Evolutionary conservation across 2,797 vertebrate species (phyloP), one percentile per base, ranked within the genome.

Genomic region (Thunnus albacares): DNA sequence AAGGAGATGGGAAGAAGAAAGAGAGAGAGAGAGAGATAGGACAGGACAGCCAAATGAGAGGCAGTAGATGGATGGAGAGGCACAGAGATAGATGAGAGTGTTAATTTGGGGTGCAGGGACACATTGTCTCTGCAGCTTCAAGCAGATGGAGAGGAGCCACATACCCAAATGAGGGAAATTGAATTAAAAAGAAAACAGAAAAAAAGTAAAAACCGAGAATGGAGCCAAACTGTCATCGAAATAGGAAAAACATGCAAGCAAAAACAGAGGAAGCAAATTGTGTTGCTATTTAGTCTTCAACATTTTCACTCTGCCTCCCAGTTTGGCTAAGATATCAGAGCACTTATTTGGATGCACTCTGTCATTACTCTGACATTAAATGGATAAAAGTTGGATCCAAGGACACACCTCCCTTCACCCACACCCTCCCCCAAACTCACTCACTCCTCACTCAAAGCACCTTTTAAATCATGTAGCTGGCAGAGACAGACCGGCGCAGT

Each of bases 41-140:
- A 17, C 51, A 71, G 63, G 67, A 80, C 51, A 24, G 79, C 78
- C 76, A 81, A 89, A 89, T 75, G 74, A 77, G 83, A 81, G 58
- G 55, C 67, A 78, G 81, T 35, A 75, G 80, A 84, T 74, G 69
- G 70, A 92, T 76, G 73, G 58, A 71, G 79, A 84, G 80, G 59
- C 45, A 41, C 60, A 11, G 30, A 76, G 79, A 88, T 56, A 68
- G 76, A 86, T 81, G 75, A 69, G 59, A 38, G 60, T 75, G 59
- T 86, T 90, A 59, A 83, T 88, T 79, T 75, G 53, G 70, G 67
- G 65, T 75, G 75, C 82, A 38, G 66, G 71, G 72, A 86, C 71
- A 56, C 68, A 80, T 75, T 83, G 86, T 90, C 80, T 82, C 71
- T 71, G 74, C 4, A 61, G 66, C 79, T 79, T 81, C 58, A 57